Evolutionary conservation across 2,113 vertebrate species (phyloP).

Genomic region (Calidris pygmaea): DNA sequence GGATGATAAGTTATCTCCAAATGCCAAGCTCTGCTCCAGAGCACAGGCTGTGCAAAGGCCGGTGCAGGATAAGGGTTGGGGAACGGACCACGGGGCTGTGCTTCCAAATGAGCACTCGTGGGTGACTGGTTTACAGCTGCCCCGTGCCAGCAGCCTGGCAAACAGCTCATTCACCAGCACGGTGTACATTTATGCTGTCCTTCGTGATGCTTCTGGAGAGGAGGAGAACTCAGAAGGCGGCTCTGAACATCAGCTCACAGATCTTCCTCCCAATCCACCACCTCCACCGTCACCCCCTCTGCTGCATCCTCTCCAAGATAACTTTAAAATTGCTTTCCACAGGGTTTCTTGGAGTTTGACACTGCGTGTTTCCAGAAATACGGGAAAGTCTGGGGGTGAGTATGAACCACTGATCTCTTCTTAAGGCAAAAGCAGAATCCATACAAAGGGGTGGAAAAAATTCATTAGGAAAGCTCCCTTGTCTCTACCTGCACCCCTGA

Average conservation of each 20-base stretch:
- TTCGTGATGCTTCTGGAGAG: background rate
- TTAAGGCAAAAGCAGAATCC: background rate
- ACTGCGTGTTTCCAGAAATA: conserved; percentile 77
- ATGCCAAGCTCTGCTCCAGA: background rate
- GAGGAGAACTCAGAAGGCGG: background rate
- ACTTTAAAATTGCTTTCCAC: background rate
- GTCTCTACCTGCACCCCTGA: background rate
- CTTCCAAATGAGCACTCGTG: fast-evolving
- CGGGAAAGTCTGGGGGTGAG: conserved; percentile 87
- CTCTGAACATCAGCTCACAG: background rate
- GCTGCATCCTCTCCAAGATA: background rate
- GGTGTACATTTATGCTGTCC: background rate
- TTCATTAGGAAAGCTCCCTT: background rate
- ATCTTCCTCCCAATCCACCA: background rate
- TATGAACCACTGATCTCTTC: background rate
- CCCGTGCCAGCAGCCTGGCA: background rate
- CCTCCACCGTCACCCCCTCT: background rate
- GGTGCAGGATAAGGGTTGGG: background rate
- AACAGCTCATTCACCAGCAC: background rate
- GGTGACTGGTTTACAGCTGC: background rate
- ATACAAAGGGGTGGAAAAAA: background rate
- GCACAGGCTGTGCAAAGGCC: background rate
- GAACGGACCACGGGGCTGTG: background rate
- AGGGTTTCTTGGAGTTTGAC: conserved; percentile 80
- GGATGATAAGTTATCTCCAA: background rate